Percentiles rank a stretch among this genome's conserved stretches.
Conservation (phyloP, 2,888 invertebrate species). For the Mythimna vitellina region DNA sequence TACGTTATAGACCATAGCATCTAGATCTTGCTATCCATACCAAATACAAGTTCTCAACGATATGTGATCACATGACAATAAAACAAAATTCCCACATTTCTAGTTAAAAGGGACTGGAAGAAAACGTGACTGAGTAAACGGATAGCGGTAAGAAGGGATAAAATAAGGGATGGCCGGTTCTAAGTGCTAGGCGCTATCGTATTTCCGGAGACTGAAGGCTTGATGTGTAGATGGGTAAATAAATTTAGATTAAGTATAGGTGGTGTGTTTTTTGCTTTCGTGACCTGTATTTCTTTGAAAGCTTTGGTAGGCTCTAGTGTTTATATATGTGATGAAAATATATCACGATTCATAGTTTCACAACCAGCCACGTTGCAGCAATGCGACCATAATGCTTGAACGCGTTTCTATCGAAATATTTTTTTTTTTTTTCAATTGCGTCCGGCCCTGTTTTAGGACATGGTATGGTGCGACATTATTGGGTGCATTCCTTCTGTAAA, state of each 20-base stretch:
- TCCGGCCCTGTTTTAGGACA: too few relatives aligned
- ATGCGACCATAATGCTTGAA: not conserved
- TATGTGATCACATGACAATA: slow-evolving; percentile 18
- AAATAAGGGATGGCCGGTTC: slow-evolving; percentile 57
- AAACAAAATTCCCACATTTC: slow-evolving; percentile 30
- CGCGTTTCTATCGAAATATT: not conserved
- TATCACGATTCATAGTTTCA: not conserved
- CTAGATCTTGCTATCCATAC: not conserved
- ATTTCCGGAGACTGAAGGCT: slow-evolving; percentile 60
- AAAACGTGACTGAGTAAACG: slow-evolving; percentile 49
- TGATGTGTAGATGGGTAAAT: slow-evolving; percentile 18
- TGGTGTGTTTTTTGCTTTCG: not conserved
- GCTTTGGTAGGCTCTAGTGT: not conserved
- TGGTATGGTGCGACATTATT: too few relatives aligned
- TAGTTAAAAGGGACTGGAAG: slow-evolving; percentile 23
- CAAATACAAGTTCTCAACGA: not conserved
- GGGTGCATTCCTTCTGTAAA: too few relatives aligned
- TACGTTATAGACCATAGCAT: not conserved
- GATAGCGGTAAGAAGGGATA: slow-evolving; percentile 47
- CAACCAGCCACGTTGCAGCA: not conserved
- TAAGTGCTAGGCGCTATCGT: slow-evolving; percentile 69
- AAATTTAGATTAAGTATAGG: slow-evolving; percentile 21
- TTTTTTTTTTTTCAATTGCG: too few relatives aligned
- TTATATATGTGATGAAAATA: not conserved
- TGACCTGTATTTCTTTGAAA: not conserved